phyloP scores from a whole-genome alignment of 2,113 vertebrate genomes.

The Gulo gulo region DNA sequence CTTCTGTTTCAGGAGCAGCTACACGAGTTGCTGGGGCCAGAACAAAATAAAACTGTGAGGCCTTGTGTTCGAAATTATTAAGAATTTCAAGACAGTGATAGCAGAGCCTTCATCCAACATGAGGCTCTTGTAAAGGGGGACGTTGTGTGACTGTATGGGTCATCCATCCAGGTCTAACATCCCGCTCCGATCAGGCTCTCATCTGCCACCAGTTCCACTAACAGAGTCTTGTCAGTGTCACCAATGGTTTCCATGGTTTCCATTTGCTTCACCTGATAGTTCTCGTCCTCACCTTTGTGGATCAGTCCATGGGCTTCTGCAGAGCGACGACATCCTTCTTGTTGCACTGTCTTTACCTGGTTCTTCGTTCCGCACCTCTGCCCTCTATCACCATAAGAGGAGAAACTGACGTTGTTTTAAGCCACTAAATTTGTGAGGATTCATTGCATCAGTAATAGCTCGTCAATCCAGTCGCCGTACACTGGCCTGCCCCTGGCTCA shows the following conservation, averaged over 20 bases:
- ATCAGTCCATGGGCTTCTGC: neutral
- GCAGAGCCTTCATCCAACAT: neutral
- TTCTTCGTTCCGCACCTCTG: neutral
- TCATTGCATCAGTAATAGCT: neutral
- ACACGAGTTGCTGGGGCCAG: neutral
- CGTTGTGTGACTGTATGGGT: neutral
- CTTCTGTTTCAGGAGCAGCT: neutral
- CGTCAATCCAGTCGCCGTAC: neutral
- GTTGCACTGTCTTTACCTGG: neutral
- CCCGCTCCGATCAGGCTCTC: neutral
- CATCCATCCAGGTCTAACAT: neutral
- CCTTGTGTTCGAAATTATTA: neutral
- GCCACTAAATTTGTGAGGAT: neutral
- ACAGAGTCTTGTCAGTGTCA: neutral
- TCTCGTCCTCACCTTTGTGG: neutral
- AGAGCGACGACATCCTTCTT: neutral
- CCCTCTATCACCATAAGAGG: neutral
- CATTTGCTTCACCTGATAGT: neutral
- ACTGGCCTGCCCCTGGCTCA: neutral
- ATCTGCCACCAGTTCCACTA: neutral
- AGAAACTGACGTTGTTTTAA: neutral
- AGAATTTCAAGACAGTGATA: neutral
- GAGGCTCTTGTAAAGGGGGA: neutral
- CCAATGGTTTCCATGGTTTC: neutral
- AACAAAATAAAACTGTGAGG: neutral